Conservation (phyloP, 2,888 invertebrate genomes). For the Lasioglossum vierecki region DNA sequence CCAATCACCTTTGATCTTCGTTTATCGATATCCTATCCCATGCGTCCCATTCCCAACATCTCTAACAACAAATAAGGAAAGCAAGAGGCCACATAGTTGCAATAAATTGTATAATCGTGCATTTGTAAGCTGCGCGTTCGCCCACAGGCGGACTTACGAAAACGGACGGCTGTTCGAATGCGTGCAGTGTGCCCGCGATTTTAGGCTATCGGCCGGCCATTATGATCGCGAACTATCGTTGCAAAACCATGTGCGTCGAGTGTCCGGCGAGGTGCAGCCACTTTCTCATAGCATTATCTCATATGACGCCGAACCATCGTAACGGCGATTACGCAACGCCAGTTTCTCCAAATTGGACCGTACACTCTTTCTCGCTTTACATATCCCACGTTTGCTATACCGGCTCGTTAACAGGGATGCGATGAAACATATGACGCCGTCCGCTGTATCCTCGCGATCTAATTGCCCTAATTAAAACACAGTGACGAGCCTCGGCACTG, state of each 20-base stretch:
- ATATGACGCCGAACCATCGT: constrained; percentile 43
- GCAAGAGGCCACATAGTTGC: neutral
- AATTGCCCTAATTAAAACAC: constrained; percentile 24
- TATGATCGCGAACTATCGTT: neutral
- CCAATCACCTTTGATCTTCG: neutral
- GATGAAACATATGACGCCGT: neutral
- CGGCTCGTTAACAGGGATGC: neutral
- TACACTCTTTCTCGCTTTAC: constrained; percentile 46
- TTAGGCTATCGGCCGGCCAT: constrained; percentile 14
- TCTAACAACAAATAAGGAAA: constrained; percentile 21
- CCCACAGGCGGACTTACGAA: neutral
- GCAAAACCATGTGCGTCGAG: constrained; percentile 29
- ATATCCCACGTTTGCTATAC: constrained; percentile 5
- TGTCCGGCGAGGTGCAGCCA: constrained; percentile 29
- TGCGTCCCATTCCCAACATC: neutral
- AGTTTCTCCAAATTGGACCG: constrained; percentile 64
- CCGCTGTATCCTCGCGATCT: neutral
- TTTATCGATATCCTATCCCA: neutral
- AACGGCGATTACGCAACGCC: constrained; percentile 58
- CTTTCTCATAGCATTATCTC: constrained; percentile 61
- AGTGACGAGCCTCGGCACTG: neutral
- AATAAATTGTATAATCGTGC: constrained; percentile 28
- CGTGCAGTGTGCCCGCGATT: neutral
- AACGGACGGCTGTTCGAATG: neutral
- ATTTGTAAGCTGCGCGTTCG: constrained; percentile 11